A percentile compares a stretch with the other conserved stretches of the same genome.
Evolutionary conservation across 2,113 vertebrate species (phyloP).

Genomic region (Rhizomys pruinosus): DNA sequence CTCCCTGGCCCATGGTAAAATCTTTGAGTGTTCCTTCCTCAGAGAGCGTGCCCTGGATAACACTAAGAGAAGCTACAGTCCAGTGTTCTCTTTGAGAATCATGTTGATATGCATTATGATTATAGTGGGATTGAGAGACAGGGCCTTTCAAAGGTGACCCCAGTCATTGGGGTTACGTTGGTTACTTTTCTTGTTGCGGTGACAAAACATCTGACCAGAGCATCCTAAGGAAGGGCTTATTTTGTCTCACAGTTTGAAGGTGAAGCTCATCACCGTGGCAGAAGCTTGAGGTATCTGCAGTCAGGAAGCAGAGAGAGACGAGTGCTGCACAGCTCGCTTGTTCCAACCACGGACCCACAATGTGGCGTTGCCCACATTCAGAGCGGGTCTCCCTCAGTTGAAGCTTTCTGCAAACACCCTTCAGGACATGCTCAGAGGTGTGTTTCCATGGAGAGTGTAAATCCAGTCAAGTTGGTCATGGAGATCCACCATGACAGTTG

Average conservation of each 20-base stretch:
- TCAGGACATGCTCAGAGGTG: neutral
- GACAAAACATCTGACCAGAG: too few relatives aligned
- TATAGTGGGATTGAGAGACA: neutral
- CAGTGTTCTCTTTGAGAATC: neutral
- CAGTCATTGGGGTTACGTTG: neutral
- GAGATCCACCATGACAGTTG: neutral
- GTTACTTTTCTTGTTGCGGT: neutral
- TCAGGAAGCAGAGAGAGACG: neutral
- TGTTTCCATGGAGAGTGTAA: neutral
- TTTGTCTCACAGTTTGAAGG: neutral
- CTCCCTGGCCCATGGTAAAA: neutral
- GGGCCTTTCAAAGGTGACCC: neutral
- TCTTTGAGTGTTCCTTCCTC: neutral
- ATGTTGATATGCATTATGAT: neutral
- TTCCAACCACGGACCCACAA: neutral
- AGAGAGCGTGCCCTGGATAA: neutral
- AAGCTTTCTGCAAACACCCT: neutral
- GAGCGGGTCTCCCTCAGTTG: neutral
- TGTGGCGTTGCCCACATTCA: too few relatives aligned
- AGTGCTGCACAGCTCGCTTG: too few relatives aligned
- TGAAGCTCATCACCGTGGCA: neutral
- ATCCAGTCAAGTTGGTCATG: neutral
- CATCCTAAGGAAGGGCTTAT: too few relatives aligned
- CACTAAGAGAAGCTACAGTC: neutral
- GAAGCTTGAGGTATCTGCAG: too few relatives aligned